These are phyloP conservation scores for Agonum fuliginosum DNA, from an alignment of 2,888 invertebrate genomes.

Conservation along the genomic window DNA sequence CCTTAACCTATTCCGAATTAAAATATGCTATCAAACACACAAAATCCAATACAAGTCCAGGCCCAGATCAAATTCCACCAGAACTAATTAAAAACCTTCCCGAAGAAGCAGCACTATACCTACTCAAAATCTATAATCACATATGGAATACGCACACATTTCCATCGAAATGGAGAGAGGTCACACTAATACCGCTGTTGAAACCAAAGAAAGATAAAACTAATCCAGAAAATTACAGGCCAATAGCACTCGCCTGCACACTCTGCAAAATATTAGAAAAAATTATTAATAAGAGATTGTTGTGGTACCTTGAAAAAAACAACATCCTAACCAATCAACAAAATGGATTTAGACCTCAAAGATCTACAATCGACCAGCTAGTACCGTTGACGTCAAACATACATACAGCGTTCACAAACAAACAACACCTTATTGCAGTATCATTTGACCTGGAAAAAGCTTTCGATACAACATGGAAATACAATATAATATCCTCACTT, in stretches of 20 bases:
- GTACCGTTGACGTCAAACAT: not conserved
- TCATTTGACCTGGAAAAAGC: not conserved
- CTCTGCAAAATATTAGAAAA: slow-evolving; percentile 5
- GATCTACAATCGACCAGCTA: not conserved
- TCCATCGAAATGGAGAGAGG: not conserved
- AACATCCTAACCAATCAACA: not conserved
- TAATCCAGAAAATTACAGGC: slow-evolving; percentile 4
- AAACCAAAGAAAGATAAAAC: slow-evolving; percentile 16
- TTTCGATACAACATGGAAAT: too few species aligned
- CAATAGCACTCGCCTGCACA: not conserved
- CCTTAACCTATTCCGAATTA: not conserved
- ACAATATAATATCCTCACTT: too few species aligned
- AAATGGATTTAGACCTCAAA: not conserved
- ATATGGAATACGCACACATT: not conserved
- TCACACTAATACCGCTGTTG: not conserved
- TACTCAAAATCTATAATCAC: not conserved
- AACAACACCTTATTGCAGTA: not conserved
- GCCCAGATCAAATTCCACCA: not conserved
- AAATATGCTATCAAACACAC: not conserved
- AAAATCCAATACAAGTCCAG: not conserved
- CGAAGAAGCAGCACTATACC: not conserved
- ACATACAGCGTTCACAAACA: not conserved
- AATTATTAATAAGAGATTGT: not conserved
- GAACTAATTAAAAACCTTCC: not conserved
- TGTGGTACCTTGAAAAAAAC: not conserved